A percentile compares a stretch with the other conserved stretches of the same genome.
Conservation (phyloP, 64 coral and sea anemone species). For the Hydrozoanthus tunicans region DNA sequence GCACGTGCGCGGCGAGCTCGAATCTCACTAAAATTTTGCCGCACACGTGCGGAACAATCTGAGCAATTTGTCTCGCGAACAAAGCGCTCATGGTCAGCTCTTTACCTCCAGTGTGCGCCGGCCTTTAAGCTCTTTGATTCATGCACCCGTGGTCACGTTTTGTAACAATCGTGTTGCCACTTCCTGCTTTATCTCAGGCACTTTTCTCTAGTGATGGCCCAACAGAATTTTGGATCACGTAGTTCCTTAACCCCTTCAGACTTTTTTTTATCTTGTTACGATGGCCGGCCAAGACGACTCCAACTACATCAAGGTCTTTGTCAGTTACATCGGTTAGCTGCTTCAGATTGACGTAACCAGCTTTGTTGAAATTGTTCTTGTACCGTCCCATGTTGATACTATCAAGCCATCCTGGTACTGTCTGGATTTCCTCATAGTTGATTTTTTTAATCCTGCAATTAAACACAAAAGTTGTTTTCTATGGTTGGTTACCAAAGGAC, state of each 20-base stretch:
- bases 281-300: constrained; percentile 63
- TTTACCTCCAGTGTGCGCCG: too few relatives aligned
- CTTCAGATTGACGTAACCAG: constrained; percentile 48
- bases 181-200: too few relatives aligned
- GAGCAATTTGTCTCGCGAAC: too few relatives aligned
- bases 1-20: too few relatives aligned
- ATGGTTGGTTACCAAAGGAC: too few relatives aligned
- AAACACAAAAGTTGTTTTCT: neutral
- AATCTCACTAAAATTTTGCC: too few relatives aligned
- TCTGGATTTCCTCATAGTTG: constrained; percentile 55
- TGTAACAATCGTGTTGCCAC: too few relatives aligned
- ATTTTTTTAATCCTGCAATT: constrained; percentile 32
- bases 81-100: too few relatives aligned
- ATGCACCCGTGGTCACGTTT: too few relatives aligned
- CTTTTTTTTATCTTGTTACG: constrained; percentile 76
- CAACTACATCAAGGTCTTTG: constrained; percentile 51
- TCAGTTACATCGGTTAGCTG: constrained; percentile 52
- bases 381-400: constrained; percentile 77
- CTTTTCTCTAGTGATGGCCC: neutral
- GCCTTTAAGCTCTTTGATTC: too few relatives aligned
- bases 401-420: constrained; percentile 48
- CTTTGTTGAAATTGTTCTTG: constrained; percentile 51
- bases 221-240: neutral
- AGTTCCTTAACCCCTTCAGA: constrained; percentile 16
- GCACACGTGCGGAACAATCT: too few relatives aligned